These are phyloP conservation scores for Decapterus maruadsi DNA, from an alignment of 2,797 vertebrate species.

Conservation along the genomic window DNA sequence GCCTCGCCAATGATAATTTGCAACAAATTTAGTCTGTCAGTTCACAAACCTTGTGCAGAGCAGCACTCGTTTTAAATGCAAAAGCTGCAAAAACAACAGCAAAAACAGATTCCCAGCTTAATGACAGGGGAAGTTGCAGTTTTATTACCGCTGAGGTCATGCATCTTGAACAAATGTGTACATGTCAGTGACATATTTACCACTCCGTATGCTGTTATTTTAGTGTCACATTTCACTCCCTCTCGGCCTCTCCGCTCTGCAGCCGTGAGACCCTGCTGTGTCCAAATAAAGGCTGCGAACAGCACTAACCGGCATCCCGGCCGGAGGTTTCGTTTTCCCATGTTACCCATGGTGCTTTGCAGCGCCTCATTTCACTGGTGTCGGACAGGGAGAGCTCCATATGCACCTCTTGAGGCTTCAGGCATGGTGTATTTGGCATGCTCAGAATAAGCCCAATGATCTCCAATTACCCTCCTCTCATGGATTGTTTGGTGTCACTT, in stretches of 20 bases:
- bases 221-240: slow-evolving; percentile 54
- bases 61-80: not conserved
- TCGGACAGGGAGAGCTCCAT: slow-evolving; percentile 45
- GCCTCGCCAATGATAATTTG: slow-evolving; percentile 22
- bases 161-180: slow-evolving; percentile 68
- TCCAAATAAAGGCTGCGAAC: slow-evolving; percentile 84
- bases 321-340: slow-evolving; percentile 65
- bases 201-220: slow-evolving; percentile 53
- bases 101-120: not conserved
- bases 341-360: slow-evolving; percentile 75
- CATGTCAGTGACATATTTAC: slow-evolving; percentile 67
- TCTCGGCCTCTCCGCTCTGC: slow-evolving; percentile 8
- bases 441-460: slow-evolving; percentile 83
- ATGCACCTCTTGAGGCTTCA: slow-evolving; percentile 42
- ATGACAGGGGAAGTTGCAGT: not conserved
- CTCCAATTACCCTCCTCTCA: slow-evolving; percentile 86
- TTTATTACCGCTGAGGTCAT: slow-evolving; percentile 31
- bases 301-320: slow-evolving; percentile 32
- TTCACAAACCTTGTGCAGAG: slow-evolving; percentile 28
- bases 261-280: slow-evolving; percentile 46
- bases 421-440: slow-evolving; percentile 71
- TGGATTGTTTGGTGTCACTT: slow-evolving; percentile 85
- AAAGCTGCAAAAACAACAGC: not conserved
- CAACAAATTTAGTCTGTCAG: slow-evolving; percentile 30
- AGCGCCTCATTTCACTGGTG: slow-evolving; percentile 35